Percentiles rank a stretch among this genome's conserved stretches.
phyloP scores from a whole-genome alignment of 2,797 vertebrate genomes.

The Tapirus indicus region DNA sequence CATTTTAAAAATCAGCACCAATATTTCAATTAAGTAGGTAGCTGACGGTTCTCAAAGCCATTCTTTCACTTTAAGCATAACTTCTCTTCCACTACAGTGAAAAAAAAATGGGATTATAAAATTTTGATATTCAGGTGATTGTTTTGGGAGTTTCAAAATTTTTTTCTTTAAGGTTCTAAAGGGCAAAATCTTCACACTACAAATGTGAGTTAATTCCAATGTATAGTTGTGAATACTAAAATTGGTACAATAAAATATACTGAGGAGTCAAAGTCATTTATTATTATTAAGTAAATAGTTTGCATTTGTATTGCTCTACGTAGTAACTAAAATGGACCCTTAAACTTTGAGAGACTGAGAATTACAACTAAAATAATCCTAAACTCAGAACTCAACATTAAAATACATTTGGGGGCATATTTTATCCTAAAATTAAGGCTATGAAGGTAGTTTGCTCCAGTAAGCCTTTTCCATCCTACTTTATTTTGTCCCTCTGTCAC shows the following conservation, averaged over 20 bases:
- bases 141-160: neutral
- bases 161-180: neutral
- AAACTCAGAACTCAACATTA: conserved; percentile 3
- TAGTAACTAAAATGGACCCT: neutral
- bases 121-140: neutral
- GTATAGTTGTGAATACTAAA: neutral
- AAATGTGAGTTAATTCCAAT: neutral
- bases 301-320: neutral
- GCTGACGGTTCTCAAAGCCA: neutral
- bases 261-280: neutral
- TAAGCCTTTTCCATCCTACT: neutral
- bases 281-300: neutral
- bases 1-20: neutral
- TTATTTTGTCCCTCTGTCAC: neutral
- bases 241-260: neutral
- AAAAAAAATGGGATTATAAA: neutral
- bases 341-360: neutral
- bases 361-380: conserved; percentile 6
- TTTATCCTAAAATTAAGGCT: conserved; percentile 36
- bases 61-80: neutral
- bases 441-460: neutral
- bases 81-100: neutral
- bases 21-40: neutral
- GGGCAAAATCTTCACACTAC: neutral
- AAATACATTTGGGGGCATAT: neutral